Conservation (phyloP, 2,113 vertebrate genomes). For the Oreocharis arfaki region DNA sequence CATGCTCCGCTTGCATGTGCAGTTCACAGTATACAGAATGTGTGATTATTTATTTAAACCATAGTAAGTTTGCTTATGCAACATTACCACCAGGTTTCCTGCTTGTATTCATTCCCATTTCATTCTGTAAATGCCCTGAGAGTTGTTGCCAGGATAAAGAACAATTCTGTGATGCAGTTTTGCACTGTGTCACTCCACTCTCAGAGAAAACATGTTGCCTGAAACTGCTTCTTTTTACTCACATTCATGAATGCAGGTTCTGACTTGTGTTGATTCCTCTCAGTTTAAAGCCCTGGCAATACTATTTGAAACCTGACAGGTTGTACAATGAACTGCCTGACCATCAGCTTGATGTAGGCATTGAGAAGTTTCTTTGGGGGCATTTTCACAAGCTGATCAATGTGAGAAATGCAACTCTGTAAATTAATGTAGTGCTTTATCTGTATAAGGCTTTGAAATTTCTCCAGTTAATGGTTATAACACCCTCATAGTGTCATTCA, state of each 20-base stretch:
- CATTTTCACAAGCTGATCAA: neutral
- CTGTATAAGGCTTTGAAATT: neutral
- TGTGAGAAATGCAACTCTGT: neutral
- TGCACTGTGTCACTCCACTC: neutral
- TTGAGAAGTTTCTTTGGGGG: neutral
- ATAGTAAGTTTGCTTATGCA: neutral
- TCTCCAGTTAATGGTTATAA: neutral
- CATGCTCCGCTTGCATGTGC: fast-evolving
- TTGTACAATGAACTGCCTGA: neutral
- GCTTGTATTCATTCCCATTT: neutral
- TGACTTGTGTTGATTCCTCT: neutral
- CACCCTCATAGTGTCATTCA: neutral
- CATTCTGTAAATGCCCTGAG: neutral
- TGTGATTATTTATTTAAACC: neutral
- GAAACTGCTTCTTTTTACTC: neutral
- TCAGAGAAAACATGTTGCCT: neutral
- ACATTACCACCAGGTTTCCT: neutral
- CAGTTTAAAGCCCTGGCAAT: neutral
- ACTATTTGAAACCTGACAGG: neutral
- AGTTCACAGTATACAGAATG: fast-evolving
- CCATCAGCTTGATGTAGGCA: neutral
- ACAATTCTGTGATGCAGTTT: neutral
- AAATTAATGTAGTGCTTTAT: neutral
- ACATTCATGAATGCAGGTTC: neutral
- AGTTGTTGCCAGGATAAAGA: neutral